Percentiles rank a stretch among this genome's conserved stretches.
Conservation (phyloP, 92 coral and sea anemone species). For the Parazoanthus atlanticus region DNA sequence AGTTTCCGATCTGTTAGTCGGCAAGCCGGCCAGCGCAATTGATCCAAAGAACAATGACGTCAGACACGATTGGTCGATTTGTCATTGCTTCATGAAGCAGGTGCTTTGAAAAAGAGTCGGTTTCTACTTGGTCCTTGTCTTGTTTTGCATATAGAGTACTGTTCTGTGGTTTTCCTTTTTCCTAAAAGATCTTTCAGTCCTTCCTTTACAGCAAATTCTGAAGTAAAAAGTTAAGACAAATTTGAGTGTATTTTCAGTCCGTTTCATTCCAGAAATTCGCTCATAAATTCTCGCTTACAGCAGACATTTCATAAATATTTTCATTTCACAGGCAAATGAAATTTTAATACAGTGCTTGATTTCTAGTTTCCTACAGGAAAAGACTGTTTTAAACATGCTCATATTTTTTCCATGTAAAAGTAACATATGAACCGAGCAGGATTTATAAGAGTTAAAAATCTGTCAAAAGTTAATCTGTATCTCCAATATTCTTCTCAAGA, state of each 20-base stretch:
- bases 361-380: background rate
- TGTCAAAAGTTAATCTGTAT: too few species aligned
- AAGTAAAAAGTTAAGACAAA: too few species aligned
- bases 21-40: background rate
- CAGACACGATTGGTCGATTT: slow-evolving; percentile 4
- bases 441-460: too few species aligned
- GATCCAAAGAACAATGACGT: slow-evolving; percentile 21
- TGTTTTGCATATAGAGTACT: background rate
- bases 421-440: background rate
- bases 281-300: background rate
- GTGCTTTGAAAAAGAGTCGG: background rate
- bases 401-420: background rate
- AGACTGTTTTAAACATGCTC: background rate
- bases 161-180: background rate
- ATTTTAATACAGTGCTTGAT: background rate
- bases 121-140: background rate
- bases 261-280: background rate
- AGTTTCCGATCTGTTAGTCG: slow-evolving; percentile 7
- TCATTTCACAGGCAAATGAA: slow-evolving; percentile 3
- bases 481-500: background rate
- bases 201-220: background rate
- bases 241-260: background rate
- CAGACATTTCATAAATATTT: background rate
- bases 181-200: too few species aligned
- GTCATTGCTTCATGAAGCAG: slow-evolving; percentile 6